These are phyloP conservation scores for Teleogryllus occipitalis DNA, from an alignment of 1,140 invertebrate species.

Conservation along the genomic window DNA sequence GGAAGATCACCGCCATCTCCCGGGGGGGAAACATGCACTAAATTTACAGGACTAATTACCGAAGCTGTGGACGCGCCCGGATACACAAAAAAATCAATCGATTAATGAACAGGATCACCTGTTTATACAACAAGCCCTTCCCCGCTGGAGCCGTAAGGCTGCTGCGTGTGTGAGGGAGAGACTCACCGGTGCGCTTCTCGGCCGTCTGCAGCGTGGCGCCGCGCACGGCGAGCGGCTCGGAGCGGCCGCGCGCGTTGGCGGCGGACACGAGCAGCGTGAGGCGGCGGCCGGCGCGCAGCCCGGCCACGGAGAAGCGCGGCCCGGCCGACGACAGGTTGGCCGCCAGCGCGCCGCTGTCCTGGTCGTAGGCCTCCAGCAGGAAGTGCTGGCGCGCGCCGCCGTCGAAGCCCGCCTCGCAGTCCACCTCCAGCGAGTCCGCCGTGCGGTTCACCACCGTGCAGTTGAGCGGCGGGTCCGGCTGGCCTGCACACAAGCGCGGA, in stretches of 20 bases:
- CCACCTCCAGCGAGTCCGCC: slow-evolving; percentile 63
- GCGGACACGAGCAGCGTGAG: slow-evolving; percentile 67
- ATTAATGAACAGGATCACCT: too few species aligned
- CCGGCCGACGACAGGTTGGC: slow-evolving; percentile 57
- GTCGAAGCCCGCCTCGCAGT: slow-evolving; percentile 71
- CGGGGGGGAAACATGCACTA: too few species aligned
- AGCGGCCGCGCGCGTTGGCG: slow-evolving; percentile 75
- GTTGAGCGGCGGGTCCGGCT: slow-evolving; percentile 70
- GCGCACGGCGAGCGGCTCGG: slow-evolving; percentile 53
- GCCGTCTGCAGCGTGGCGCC: slow-evolving; percentile 63
- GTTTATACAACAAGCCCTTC: too few species aligned
- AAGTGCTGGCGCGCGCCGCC: slow-evolving; percentile 65
- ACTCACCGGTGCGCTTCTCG: slow-evolving; percentile 71
- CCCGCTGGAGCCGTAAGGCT: too few species aligned
- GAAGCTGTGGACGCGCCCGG: too few species aligned
- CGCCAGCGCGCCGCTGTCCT: slow-evolving; percentile 50
- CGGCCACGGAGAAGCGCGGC: slow-evolving; percentile 58
- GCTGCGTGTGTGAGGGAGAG: not conserved
- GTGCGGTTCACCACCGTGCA: slow-evolving; percentile 72
- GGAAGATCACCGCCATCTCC: too few species aligned
- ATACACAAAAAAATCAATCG: too few species aligned
- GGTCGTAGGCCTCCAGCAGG: slow-evolving; percentile 63
- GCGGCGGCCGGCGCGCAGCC: slow-evolving; percentile 56
- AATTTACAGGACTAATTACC: too few species aligned
- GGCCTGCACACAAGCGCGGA: slow-evolving; percentile 35